Base-by-base conservation (phyloP, 2,113 vertebrate genomes). In the Phaethon lepturus region DNA sequence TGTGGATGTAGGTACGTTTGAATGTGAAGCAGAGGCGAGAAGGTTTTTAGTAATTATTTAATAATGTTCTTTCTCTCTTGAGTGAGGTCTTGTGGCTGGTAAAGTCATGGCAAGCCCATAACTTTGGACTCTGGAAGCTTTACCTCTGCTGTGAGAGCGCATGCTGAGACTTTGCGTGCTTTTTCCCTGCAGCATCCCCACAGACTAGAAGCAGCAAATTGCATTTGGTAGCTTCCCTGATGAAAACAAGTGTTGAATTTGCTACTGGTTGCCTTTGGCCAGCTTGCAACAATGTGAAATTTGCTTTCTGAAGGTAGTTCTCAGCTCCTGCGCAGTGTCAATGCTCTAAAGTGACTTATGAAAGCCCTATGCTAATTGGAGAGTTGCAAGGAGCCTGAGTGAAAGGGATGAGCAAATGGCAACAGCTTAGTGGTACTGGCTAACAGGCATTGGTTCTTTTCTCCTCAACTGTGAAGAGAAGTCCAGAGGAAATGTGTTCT, bases 1-100 rank as follows among this genome's bases (percentile, higher is more conserved):
- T 2, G 3, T 11, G 13, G 23, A 5, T 2, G 23, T 33, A 47
- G 23, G 33, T 40, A 16, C 0, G 0, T 31, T 45, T 45, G 26
- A 38, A 58, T 24, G 38, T 8, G 59, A 63, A 62, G 44, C 11
- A 63, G 58, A 50, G 35, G 26, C 66, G 38, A 45, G 63, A 44
- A 79, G 33, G 38, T 38, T 64, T 78, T 79, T 6, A 24, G 31
- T 28, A 31, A 22, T 58, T 31, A 44, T 52, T 35, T 15, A 33
- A 17, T 26, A 20, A 31, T 35, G 11, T 42, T 10, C 11, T 47
- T 62, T 75, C 40, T 55, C 20, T 73, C 35, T 50, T 5, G 2
- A 79, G 50, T 33, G 44, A 52, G 52, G 45, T n/a, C 52, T 44
- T 33, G 38, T 31, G 55, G 45, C 33, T 31, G 11, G 9, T 53